Evolutionary conservation across 1,140 invertebrate species (phyloP), one percentile per base, ranked within the genome.

Genomic region (Eueides isabella): DNA sequence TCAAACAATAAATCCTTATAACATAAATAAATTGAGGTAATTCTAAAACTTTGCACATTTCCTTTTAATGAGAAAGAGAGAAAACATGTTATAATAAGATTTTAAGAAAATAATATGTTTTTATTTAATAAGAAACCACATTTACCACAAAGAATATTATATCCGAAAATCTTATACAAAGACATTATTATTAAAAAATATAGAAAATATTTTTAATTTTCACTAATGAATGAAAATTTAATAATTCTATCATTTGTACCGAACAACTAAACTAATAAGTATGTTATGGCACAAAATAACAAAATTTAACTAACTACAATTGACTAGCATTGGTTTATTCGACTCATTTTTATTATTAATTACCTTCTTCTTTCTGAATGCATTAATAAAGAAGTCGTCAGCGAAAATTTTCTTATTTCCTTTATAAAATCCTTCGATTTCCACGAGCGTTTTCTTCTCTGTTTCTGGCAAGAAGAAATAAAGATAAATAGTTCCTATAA

Each of bases 401-500:
- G 91, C 91, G 23, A 91, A 93, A 77, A 93, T 89, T 65, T 82
- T 90, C 26, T 73, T 80, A 67, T 85, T 81, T 12, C 91, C 84
- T 76, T 91, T 90, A 71, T 90, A 93, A 62, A 74, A 90, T 0
- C 77, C 89, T 82, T 96, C 95, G 62, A 98, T 97, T 88, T 98
- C 96, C 75, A 96, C 94, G 64, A 98, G 91, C 11, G 94, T 94
- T 80, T 95, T 96, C 11, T 95, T 95, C 87, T 97, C 97, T 0
- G 97, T 98, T 91, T 98, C 97, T 3, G 97, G 97, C 33, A 98
- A 86, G 72, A 95, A 95, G 44, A 95, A 93, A 72, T 95, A 95
- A 23, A 97, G 86, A 71, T 96, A 81, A 0, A 94, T 70, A 7
- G 95, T 89, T 26, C 95, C 95, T 19, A 96, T 61, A 11, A 95